Conservation (phyloP, 2,797 vertebrate species). For the Syngnathus rostellatus region DNA sequence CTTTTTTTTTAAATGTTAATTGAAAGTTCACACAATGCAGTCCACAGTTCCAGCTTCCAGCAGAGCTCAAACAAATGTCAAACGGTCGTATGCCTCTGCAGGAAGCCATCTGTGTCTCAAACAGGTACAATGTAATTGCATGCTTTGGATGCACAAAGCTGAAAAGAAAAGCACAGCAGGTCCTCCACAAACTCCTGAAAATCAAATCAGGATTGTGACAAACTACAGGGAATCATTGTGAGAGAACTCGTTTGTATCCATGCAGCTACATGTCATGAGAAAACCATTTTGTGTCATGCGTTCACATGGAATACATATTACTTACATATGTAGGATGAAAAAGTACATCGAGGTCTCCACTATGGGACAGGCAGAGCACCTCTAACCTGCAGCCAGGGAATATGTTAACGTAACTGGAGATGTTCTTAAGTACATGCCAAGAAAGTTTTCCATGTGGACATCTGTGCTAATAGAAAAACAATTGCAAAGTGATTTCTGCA, state of each 20-base stretch:
- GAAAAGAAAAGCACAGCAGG: conserved; percentile 27
- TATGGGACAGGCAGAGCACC: conserved; percentile 60
- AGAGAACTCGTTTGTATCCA: conserved; percentile 52
- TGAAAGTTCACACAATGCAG: neutral
- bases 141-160: conserved; percentile 33
- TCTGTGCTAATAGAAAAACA: conserved; percentile 29
- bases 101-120: conserved; percentile 24
- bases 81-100: conserved; percentile 3
- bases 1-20: neutral
- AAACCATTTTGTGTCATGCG: conserved; percentile 61
- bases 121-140: conserved; percentile 37
- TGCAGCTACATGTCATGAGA: conserved; percentile 56
- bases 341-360: conserved; percentile 56
- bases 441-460: conserved; percentile 54
- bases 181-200: conserved; percentile 23
- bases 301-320: conserved; percentile 71
- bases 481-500: conserved; percentile 5
- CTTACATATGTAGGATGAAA: conserved; percentile 68
- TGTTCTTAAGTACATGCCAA: conserved; percentile 63
- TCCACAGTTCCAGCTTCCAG: neutral
- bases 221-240: conserved; percentile 44
- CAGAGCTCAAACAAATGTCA: neutral
- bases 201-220: conserved; percentile 35
- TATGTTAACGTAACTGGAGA: conserved; percentile 64
- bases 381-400: conserved; percentile 59